Evolutionary conservation across 2,797 vertebrate species (phyloP), one percentile per base, ranked within the genome.

Genomic region (Gymnopithys bicolor): DNA sequence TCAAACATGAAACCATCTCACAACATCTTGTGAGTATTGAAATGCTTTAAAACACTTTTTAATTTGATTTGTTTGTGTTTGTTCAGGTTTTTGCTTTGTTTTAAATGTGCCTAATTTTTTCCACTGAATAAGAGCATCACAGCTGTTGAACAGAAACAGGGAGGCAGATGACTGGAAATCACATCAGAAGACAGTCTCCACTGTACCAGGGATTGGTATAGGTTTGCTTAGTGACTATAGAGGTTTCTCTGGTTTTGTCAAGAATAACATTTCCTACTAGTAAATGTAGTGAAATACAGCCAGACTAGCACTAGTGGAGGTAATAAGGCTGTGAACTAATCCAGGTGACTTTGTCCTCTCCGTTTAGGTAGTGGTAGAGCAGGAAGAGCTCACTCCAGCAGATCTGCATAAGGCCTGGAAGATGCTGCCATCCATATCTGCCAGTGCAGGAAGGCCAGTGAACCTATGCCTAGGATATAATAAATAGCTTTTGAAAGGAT

Each of bases 1-100:
- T 96, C 95, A 96, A 97, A 97, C 97, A 97, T 89, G 79, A 97
- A 97, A 85, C 51, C 43, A 71, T 95, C 95, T 96, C 88, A 89
- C 39, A 90, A 94, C 60, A 82, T 92, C 91, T 96, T 92, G 63
- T 92, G 79, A 89, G 74, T 93, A 96, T 79, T 59, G 11, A 95
- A 94, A 95, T 63, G 92, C 86, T 69, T 68, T 91, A 70, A 95
- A 97, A 94, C 87, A 55, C 95, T 85, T 91, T 92, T 87, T 71
- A 58, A 78, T 88, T 90, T 77, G 24, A n/a, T 77, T 93, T 87
- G 45, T 89, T 94, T 95, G 56, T 60, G 35, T 87, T 77, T 83
- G 41, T 86, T 90, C 55, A 87, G 59, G 24, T 7, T 79, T 90
- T 87, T 87, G 79, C 63, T 96, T 92, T 59, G 19, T 64, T 95